These are phyloP conservation scores for Palaemon carinicauda DNA, from an alignment of 1,140 invertebrate species.

Conservation along the genomic window DNA sequence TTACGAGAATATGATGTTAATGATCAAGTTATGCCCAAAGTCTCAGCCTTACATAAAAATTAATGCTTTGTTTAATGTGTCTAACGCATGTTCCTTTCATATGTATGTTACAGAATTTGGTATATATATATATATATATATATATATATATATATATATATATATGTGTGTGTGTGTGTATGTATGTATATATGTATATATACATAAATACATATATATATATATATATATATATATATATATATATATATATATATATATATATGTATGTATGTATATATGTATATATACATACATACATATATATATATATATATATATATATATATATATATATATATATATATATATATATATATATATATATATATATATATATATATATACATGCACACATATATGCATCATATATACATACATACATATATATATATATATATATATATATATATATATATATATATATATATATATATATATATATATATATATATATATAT, in stretches of 20 bases:
- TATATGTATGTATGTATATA: background rate
- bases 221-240: background rate
- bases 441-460: too few species aligned
- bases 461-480: too few species aligned
- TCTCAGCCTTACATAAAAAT: too few species aligned
- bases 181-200: background rate
- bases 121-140: background rate
- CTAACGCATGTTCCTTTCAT: too few species aligned
- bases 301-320: background rate
- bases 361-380: background rate
- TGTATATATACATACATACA: background rate
- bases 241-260: background rate
- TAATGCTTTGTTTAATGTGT: too few species aligned
- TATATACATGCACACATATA: background rate
- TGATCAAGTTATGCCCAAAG: too few species aligned
- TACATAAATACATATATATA: background rate
- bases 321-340: background rate
- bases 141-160: too few species aligned
- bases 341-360: background rate
- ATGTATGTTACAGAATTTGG: too few species aligned
- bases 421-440: background rate
- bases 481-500: too few species aligned
- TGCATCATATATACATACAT: background rate
- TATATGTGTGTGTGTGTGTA: too few species aligned
- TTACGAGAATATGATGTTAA: too few species aligned